These are phyloP conservation scores for Muscidifurax raptorellus DNA, from an alignment of 1,140 invertebrate genomes.

Conservation along the genomic window DNA sequence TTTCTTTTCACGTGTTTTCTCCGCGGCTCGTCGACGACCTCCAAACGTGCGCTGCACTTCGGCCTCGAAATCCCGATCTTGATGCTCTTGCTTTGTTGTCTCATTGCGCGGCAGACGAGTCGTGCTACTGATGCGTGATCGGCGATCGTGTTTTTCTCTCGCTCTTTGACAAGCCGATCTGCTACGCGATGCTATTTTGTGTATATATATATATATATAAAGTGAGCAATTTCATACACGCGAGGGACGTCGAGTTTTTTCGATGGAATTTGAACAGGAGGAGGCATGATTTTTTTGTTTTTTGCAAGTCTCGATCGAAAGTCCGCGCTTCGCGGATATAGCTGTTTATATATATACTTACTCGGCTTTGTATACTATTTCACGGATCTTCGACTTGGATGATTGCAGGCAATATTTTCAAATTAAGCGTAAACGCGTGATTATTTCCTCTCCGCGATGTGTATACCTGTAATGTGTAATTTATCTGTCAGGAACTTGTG, in stretches of 20 bases:
- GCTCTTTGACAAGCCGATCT: not conserved
- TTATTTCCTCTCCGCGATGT: no score
- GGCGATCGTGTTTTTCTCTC: not conserved
- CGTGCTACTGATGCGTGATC: not conserved
- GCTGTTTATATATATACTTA: no score
- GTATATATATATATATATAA: no score
- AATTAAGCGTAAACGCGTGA: no score
- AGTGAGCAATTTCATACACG: not conserved
- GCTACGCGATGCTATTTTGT: not conserved
- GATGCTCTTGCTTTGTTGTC: slow-evolving; percentile 4
- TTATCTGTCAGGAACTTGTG: no score
- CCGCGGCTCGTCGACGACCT: not conserved
- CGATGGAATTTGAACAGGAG: no score
- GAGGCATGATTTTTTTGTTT: no score
- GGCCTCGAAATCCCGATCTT: slow-evolving; percentile 6
- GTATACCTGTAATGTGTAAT: no score
- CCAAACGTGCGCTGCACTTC: slow-evolving; percentile 17
- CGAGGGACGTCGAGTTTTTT: not conserved
- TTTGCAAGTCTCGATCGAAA: no score
- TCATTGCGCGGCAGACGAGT: not conserved
- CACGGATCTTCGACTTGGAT: not conserved
- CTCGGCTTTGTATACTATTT: not conserved
- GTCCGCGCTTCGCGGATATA: no score
- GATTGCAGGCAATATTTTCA: not conserved
- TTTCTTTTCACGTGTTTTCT: slow-evolving; percentile 19